Conservation (phyloP, 2,888 invertebrate species). For the Epicampocera succincta region DNA sequence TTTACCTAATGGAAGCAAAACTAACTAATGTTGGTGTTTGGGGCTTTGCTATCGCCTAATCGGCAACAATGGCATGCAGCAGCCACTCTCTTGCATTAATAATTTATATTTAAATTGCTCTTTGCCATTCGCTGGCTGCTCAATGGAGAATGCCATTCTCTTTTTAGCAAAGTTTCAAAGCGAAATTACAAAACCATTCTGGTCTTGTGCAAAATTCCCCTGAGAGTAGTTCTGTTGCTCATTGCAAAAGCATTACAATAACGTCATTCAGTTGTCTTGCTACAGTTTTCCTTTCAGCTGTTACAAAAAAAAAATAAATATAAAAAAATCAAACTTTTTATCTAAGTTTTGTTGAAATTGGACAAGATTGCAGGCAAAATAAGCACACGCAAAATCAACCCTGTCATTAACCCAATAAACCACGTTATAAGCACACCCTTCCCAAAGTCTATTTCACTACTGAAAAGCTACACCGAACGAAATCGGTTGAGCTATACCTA, state of each 20-base stretch:
- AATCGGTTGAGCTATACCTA: too few species aligned
- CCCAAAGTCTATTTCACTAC: conserved; percentile 33
- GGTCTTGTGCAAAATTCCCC: conserved; percentile 66
- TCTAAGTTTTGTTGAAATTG: conserved; percentile 51
- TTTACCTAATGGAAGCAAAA: too few species aligned
- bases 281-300: conserved; percentile 26
- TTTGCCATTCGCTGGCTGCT: conserved; percentile 44
- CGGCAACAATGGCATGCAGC: neutral
- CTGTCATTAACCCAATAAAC: conserved; percentile 70
- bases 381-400: conserved; percentile 64
- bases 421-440: conserved; percentile 55
- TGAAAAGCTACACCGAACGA: neutral
- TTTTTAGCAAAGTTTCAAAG: conserved; percentile 21
- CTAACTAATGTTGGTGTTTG: too few species aligned
- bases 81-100: conserved; percentile 22
- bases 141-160: conserved; percentile 18
- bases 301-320: conserved; percentile 18
- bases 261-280: conserved; percentile 59
- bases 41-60: too few species aligned
- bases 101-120: conserved; percentile 23
- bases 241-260: conserved; percentile 73
- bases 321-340: conserved; percentile 54
- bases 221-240: conserved; percentile 70
- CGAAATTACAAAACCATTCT: conserved; percentile 40
- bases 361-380: conserved; percentile 4